Evolutionary conservation across 2,888 invertebrate species (phyloP).

Genomic region (Pandemis cinnamomeana): DNA sequence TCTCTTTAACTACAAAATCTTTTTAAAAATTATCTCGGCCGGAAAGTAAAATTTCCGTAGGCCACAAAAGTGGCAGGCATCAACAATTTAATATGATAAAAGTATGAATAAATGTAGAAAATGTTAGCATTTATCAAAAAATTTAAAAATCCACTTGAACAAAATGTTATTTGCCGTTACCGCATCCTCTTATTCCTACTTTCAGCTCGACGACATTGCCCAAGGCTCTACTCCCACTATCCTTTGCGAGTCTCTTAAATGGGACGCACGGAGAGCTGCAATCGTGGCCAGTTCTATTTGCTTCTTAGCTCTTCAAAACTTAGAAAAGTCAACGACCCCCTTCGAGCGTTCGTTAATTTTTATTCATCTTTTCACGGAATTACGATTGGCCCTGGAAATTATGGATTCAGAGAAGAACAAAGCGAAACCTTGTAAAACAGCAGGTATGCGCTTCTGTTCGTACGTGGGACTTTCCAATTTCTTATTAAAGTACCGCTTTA

Average conservation of each 20-base stretch:
- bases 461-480: too few relatives aligned
- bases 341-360: background rate
- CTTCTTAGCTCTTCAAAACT: slow-evolving; percentile 2
- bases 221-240: slow-evolving; percentile 50
- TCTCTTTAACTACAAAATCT: too few relatives aligned
- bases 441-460: too few relatives aligned
- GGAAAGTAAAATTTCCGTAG: too few relatives aligned
- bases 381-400: background rate
- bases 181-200: slow-evolving; percentile 16
- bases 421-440: too few relatives aligned
- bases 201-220: slow-evolving; percentile 45
- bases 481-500: too few relatives aligned
- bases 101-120: too few relatives aligned
- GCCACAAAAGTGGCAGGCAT: too few relatives aligned
- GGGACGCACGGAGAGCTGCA: slow-evolving; percentile 45
- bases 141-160: background rate
- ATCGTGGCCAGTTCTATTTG: slow-evolving; percentile 39
- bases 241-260: slow-evolving; percentile 49
- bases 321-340: slow-evolving; percentile 8
- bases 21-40: too few relatives aligned
- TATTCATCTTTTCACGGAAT: background rate
- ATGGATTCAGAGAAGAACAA: background rate
- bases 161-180: background rate
- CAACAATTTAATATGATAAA: too few relatives aligned
- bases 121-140: too few relatives aligned